Conservation (phyloP, 37 sponge, comb jelly and placozoan species). For the Chondrilla cf. caribensis region DNA sequence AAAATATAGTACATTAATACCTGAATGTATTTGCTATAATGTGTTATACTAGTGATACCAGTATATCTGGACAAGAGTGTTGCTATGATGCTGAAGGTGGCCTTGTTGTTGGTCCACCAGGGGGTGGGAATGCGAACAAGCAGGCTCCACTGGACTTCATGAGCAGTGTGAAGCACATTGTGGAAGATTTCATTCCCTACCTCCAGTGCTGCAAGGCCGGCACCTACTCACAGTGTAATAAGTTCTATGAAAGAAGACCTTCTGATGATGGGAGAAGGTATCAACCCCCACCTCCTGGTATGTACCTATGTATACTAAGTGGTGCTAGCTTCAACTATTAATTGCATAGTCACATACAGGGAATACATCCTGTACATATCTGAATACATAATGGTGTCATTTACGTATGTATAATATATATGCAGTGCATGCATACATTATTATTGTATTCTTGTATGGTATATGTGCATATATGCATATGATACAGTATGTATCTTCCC, state of each 20-base stretch:
- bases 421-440: no score
- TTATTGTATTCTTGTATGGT: no score
- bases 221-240: not conserved
- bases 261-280: slow-evolving; percentile 25
- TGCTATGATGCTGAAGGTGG: slow-evolving; percentile 41
- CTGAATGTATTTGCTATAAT: no score
- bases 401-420: not conserved
- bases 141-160: not conserved
- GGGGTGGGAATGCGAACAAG: slow-evolving; percentile 43
- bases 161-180: not conserved
- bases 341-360: not conserved
- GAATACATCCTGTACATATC: not conserved
- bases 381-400: not conserved
- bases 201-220: slow-evolving; percentile 24
- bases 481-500: no score
- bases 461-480: no score
- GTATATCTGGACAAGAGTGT: slow-evolving; percentile 42
- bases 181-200: slow-evolving; percentile 16
- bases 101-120: slow-evolving; percentile 34
- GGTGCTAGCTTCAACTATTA: not conserved
- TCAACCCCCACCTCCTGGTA: slow-evolving; percentile 27
- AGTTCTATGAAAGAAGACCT: slow-evolving; percentile 11
- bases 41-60: not conserved
- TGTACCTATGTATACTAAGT: no score
- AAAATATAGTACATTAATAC: no score